Percentiles rank a stretch among this genome's conserved stretches.
phyloP scores from a whole-genome alignment of 2,888 invertebrate species.

The Pammene fasciana region DNA sequence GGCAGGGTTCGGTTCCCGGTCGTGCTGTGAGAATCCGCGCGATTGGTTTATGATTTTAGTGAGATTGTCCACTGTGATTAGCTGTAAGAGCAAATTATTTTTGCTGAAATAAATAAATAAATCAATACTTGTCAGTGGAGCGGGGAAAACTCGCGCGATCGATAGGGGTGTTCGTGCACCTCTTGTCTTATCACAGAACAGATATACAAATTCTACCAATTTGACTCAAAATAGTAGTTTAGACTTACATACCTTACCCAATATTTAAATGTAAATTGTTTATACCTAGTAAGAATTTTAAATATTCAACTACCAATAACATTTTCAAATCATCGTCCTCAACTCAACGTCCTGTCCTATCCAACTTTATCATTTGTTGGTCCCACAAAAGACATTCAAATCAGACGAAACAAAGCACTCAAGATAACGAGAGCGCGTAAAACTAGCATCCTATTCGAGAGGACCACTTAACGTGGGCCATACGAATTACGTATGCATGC shows the following conservation, averaged over 20 bases:
- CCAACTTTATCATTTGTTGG: constrained; percentile 5
- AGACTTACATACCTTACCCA: not conserved
- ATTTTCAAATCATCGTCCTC: not conserved
- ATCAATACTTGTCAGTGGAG: constrained; percentile 20
- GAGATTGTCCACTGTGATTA: constrained; percentile 45
- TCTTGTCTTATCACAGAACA: not conserved
- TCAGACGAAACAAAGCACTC: constrained; percentile 13
- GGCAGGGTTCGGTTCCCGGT: constrained; percentile 72
- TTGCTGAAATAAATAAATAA: constrained; percentile 34
- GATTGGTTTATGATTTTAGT: constrained; percentile 77
- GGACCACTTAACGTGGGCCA: constrained; percentile 36
- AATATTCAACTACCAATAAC: not conserved
- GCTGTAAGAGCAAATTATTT: constrained; percentile 23
- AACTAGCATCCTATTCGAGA: constrained; percentile 34
- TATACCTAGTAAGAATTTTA: not conserved
- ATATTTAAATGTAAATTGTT: not conserved
- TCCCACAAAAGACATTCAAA: constrained; percentile 17
- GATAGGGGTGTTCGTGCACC: not conserved
- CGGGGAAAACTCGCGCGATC: constrained; percentile 4
- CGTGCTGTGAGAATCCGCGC: constrained; percentile 71
- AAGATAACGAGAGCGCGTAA: constrained; percentile 32
- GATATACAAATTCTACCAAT: not conserved
- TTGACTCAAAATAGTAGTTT: not conserved
- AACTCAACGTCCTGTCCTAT: not conserved
- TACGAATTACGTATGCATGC: constrained; percentile 42